These are phyloP conservation scores for Aleiodes alternator DNA, from an alignment of 2,888 invertebrate species.

Conservation along the genomic window DNA sequence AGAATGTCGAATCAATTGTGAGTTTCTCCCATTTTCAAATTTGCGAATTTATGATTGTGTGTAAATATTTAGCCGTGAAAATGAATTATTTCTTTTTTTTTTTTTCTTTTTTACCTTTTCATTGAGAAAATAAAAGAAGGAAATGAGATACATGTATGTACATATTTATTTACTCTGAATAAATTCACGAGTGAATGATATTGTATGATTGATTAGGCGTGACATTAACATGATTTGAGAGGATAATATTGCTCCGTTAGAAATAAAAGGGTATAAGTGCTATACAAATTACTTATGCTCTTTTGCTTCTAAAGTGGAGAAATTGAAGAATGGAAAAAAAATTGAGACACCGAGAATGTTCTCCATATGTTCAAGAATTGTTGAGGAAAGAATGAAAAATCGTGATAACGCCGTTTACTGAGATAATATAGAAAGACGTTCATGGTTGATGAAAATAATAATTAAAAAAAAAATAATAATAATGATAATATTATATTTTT, in stretches of 20 bases:
- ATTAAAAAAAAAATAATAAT: too few species aligned
- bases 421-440: conserved; percentile 68
- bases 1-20: background rate
- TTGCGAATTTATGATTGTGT: background rate
- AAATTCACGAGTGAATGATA: conserved; percentile 1
- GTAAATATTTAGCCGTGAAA: conserved; percentile 16
- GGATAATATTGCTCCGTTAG: too few species aligned
- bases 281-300: background rate
- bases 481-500: conserved; percentile 73
- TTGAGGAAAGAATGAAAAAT: conserved; percentile 15
- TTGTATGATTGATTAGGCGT: conserved; percentile 11
- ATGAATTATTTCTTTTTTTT: conserved; percentile 36
- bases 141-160: conserved; percentile 50
- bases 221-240: conserved; percentile 12
- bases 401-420: conserved; percentile 63
- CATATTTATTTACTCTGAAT: conserved; percentile 29
- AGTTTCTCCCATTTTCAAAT: background rate
- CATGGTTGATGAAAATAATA: conserved; percentile 60
- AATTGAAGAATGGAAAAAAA: background rate
- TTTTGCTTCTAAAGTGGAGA: too few species aligned
- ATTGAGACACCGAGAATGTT: background rate
- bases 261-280: too few species aligned
- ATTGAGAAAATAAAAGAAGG: conserved; percentile 46
- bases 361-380: too few species aligned
- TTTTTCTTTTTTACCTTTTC: conserved; percentile 54